A percentile compares a stretch with the other conserved stretches of the same genome.
These are phyloP conservation scores for Falco concolor DNA, from an alignment of 2,797 vertebrate genomes.

Conservation along the genomic window DNA sequence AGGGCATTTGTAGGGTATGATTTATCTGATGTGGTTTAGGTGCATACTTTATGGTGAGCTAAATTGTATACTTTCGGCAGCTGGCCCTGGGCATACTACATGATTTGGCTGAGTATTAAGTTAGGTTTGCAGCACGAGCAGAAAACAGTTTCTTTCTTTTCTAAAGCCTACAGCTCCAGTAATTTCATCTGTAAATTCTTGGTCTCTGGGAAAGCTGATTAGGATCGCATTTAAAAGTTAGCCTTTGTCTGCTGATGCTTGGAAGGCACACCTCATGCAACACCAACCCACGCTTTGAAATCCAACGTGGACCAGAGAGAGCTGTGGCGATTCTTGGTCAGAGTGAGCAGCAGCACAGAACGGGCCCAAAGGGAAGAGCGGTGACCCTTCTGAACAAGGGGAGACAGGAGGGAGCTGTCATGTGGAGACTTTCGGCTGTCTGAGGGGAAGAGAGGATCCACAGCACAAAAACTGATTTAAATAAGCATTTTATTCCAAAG, in stretches of 20 bases:
- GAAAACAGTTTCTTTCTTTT: neutral
- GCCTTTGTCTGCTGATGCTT: neutral
- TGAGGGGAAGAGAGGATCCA: neutral
- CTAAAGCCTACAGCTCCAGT: neutral
- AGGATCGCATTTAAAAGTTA: neutral
- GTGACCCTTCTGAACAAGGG: neutral
- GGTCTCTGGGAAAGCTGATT: neutral
- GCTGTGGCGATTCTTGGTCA: neutral
- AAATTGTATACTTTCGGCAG: neutral
- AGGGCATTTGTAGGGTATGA: neutral
- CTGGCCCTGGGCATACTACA: neutral
- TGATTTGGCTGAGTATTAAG: neutral
- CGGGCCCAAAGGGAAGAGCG: neutral
- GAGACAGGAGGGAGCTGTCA: neutral
- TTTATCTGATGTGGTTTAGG: slow-evolving; percentile 35
- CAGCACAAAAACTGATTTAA: neutral
- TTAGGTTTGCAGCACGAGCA: neutral
- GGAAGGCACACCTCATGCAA: neutral
- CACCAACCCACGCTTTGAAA: neutral
- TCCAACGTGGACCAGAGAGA: neutral
- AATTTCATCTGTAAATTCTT: neutral
- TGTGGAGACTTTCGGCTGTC: neutral
- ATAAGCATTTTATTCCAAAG: neutral
- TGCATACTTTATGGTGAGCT: neutral
- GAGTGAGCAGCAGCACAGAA: neutral